Base-by-base conservation (phyloP, 2,888 invertebrate species). In the Nasonovia ribisnigri region DNA sequence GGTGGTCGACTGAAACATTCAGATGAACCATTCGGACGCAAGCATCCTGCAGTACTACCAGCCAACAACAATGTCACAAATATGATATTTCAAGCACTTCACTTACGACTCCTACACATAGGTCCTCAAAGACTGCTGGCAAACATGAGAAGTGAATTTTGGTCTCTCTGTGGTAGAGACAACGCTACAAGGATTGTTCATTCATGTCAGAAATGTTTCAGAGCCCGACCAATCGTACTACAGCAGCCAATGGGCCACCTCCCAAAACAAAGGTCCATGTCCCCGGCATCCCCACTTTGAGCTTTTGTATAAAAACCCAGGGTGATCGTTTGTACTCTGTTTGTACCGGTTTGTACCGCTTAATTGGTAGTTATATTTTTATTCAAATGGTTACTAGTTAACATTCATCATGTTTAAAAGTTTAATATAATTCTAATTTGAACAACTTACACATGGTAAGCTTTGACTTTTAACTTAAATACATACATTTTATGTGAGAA, bases 81-180 rank as follows among this genome's bases (percentile, higher is more conserved):
- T n/a, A 29, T 77, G 67, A 77, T 77, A n/a, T 77, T 77, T 77
- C 67, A 77, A n/a, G 29, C 67, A n/a, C n/a, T n/a, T 77, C 67
- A n/a, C n/a, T 13, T 77, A n/a, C 29, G 67, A 11, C n/a, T 77
- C 13, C 3, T 36, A n/a, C n/a, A 77, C n/a, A 77, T 77, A n/a
- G n/a, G 67, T 8, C 67, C 67, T 77, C 67, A 77, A 77, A 11
- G 67, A 77, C 67, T 77, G 11, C n/a, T n/a, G 36, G n/a, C n/a
- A 13, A 77, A n/a, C 13, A 11, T 77, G 4, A 29, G 67, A n/a
- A n/a, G 29, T n/a, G 29, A 29, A 13, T 77, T n/a, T 77, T 77
- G 67, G 67, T 36, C 36, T n/a, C n/a, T 77, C n/a, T 8, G n/a
- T n/a, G 67, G 67, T 77, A 29, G 67, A 77, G 67, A 77, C n/a